phyloP scores from a whole-genome alignment of 2,888 invertebrate species.

The Spodoptera littoralis region DNA sequence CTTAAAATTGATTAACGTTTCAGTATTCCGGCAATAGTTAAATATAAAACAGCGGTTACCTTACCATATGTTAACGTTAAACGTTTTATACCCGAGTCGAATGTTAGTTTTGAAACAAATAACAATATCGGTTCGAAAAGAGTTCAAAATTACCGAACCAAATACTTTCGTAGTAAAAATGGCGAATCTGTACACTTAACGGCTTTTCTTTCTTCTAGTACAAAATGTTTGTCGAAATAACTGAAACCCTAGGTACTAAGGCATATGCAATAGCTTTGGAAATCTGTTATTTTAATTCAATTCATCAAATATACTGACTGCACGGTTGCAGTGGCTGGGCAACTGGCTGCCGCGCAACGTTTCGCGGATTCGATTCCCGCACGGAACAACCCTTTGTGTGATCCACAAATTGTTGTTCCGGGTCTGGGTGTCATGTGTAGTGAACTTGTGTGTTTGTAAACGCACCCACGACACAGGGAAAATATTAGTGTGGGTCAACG shows the following conservation, averaged over 20 bases:
- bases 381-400: too few relatives aligned
- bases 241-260: conserved; percentile 17
- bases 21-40: too few relatives aligned
- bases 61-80: conserved; percentile 24
- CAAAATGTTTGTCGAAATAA: conserved; percentile 23
- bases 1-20: too few relatives aligned
- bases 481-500: too few relatives aligned
- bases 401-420: too few relatives aligned
- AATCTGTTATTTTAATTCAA: not conserved
- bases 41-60: conserved; percentile 27
- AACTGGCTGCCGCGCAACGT: too few relatives aligned
- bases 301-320: too few relatives aligned
- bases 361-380: too few relatives aligned
- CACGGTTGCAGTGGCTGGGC: too few relatives aligned
- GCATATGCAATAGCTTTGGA: conserved; percentile 21
- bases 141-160: conserved; percentile 52
- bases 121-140: conserved; percentile 43
- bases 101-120: conserved; percentile 42
- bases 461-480: too few relatives aligned
- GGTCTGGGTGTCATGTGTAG: too few relatives aligned
- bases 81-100: conserved; percentile 10
- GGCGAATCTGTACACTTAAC: conserved; percentile 37
- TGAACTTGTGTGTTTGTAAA: too few relatives aligned
- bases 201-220: conserved; percentile 23
- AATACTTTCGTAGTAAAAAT: conserved; percentile 40